phyloP scores from a whole-genome alignment of 2,113 vertebrate genomes.

The Brachyhypopomus gauderio region DNA sequence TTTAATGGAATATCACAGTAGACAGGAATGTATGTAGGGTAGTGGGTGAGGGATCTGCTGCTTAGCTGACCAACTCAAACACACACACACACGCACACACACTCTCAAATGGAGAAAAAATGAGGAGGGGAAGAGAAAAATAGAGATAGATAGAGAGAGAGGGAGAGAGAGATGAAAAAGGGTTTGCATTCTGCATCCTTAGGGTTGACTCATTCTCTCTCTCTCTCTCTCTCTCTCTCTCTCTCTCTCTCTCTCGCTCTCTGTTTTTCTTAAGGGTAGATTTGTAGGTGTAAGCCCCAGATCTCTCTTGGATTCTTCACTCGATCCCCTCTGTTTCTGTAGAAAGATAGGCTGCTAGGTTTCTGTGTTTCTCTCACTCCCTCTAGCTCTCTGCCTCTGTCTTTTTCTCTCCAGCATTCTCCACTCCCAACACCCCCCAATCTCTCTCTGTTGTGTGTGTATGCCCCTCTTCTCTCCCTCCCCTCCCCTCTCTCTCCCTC shows the following conservation, averaged over 20 bases:
- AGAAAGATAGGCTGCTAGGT: no score
- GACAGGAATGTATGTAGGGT: neutral
- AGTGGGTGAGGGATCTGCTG: neutral
- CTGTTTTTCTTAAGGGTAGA: slow-evolving; percentile 1
- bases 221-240: slow-evolving; percentile 30
- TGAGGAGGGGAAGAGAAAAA: neutral
- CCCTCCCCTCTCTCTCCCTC: slow-evolving; percentile 54
- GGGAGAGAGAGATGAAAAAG: slow-evolving; percentile 32
- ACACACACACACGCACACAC: neutral
- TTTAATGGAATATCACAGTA: neutral
- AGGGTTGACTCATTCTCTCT: slow-evolving; percentile 69
- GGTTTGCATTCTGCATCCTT: slow-evolving; percentile 61
- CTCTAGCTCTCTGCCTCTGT: slow-evolving; percentile 26
- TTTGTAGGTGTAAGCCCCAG: neutral
- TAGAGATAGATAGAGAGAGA: no score
- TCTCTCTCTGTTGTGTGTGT: no score
- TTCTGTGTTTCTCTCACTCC: neutral
- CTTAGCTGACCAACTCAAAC: neutral
- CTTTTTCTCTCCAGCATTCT: slow-evolving; percentile 16
- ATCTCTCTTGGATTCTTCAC: no score
- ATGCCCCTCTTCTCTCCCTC: slow-evolving; percentile 30
- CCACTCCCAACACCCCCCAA: slow-evolving; percentile 29
- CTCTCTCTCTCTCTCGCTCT: slow-evolving; percentile 3
- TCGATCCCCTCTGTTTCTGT: no score
- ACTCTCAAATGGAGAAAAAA: neutral